Evolutionary conservation across 2,113 vertebrate genomes (phyloP).

Genomic region (Sinocyclocheilus anophthalmus): DNA sequence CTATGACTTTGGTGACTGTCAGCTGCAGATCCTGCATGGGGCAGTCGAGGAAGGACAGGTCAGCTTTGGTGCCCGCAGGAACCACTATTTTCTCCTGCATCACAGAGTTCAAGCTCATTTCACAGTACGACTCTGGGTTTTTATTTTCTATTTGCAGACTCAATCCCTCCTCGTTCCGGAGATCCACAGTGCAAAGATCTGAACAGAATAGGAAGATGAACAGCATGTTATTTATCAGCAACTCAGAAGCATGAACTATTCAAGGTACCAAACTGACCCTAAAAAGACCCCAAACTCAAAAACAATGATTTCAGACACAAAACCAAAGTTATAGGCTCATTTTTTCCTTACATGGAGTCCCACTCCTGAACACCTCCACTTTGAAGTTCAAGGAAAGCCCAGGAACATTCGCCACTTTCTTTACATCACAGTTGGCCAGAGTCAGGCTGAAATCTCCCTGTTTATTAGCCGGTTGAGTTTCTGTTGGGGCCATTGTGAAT

Average conservation of each 20-base stretch:
- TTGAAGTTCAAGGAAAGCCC: slow-evolving; percentile 78
- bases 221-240: background rate
- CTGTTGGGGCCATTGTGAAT: slow-evolving; percentile 66
- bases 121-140: slow-evolving; percentile 70
- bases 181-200: slow-evolving; percentile 79
- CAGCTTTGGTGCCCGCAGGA: slow-evolving; percentile 67
- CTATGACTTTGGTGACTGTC: slow-evolving; percentile 74
- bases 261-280: background rate
- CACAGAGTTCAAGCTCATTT: slow-evolving; percentile 79
- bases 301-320: background rate
- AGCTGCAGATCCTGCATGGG: slow-evolving; percentile 76
- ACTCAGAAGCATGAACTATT: background rate
- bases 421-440: slow-evolving; percentile 85
- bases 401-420: slow-evolving; percentile 54
- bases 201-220: slow-evolving; percentile 19
- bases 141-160: slow-evolving; percentile 77
- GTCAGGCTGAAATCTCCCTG: slow-evolving; percentile 84
- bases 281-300: background rate
- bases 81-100: slow-evolving; percentile 75
- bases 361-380: slow-evolving; percentile 75
- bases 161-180: slow-evolving; percentile 70
- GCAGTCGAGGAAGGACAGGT: slow-evolving; percentile 86
- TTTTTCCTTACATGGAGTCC: slow-evolving; percentile 68
- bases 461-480: slow-evolving; percentile 79
- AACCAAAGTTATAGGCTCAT: background rate